Percentiles rank a stretch among this genome's conserved stretches.
Conservation (phyloP, 1,140 invertebrate species). For the Linepithema humile region DNA sequence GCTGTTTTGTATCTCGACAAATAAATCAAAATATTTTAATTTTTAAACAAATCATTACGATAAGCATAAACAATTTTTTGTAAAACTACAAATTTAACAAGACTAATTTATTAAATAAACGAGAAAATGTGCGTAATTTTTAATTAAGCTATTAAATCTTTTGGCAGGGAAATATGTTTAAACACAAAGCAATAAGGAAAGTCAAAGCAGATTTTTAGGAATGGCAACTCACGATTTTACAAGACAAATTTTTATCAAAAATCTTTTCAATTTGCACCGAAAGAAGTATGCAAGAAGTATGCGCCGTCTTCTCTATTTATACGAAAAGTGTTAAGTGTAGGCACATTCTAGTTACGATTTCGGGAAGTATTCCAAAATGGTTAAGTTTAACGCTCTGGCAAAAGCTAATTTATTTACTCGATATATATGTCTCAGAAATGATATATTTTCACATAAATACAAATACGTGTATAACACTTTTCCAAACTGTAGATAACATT, state of each 20-base stretch:
- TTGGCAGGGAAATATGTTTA: not conserved
- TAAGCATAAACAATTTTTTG: not conserved
- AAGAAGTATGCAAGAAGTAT: not conserved
- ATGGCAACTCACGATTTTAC: not conserved
- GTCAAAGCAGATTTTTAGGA: not conserved
- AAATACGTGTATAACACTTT: not conserved
- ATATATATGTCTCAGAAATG: not conserved
- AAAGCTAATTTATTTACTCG: not conserved
- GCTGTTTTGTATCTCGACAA: not conserved
- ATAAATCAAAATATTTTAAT: not conserved
- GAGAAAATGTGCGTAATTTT: not conserved
- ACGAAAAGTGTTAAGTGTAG: slow-evolving; percentile 3
- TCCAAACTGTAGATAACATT: too few species aligned
- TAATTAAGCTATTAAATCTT: not conserved
- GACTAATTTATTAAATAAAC: not conserved
- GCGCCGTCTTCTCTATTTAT: slow-evolving; percentile 1
- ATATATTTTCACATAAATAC: not conserved
- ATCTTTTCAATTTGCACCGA: too few species aligned
- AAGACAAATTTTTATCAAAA: not conserved
- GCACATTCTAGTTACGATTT: not conserved
- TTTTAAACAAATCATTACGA: not conserved
- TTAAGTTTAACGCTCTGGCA: slow-evolving; percentile 10
- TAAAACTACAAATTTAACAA: not conserved
- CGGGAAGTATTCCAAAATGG: slow-evolving; percentile 14
- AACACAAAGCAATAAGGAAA: not conserved